Evolutionary conservation across 2,113 vertebrate species (phyloP).

Genomic region (Sigmodon hispidus): DNA sequence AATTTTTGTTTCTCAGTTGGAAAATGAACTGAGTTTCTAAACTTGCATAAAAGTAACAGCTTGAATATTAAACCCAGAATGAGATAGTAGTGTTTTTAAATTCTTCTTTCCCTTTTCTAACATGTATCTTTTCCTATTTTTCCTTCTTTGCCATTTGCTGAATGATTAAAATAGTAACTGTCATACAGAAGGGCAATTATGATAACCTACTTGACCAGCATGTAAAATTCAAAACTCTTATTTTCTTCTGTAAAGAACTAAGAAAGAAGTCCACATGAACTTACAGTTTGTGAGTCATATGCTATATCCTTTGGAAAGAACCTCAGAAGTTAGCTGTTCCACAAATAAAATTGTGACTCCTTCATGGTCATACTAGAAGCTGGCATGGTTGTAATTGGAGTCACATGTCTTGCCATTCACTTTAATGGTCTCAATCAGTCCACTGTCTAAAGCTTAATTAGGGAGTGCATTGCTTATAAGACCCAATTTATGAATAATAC

Average conservation of each 20-base stretch:
- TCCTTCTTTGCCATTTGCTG: neutral
- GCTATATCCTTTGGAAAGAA: neutral
- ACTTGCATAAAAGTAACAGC: conserved; percentile 1
- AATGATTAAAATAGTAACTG: neutral
- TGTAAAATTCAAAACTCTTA: neutral
- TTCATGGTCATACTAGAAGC: neutral
- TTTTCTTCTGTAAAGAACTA: conserved; percentile 3
- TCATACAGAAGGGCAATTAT: neutral
- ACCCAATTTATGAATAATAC: neutral
- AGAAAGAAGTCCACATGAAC: neutral
- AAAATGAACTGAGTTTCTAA: neutral
- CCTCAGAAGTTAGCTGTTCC: neutral
- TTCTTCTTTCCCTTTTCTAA: neutral
- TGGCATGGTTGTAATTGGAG: neutral
- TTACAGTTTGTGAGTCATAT: neutral
- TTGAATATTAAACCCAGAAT: conserved; percentile 35
- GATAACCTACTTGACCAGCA: neutral
- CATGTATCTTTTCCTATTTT: neutral
- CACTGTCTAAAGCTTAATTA: neutral
- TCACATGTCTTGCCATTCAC: neutral
- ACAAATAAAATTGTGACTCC: neutral
- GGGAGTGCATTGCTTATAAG: neutral
- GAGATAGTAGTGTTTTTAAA: neutral
- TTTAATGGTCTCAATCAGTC: neutral
- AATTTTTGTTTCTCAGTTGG: neutral